phyloP scores from a whole-genome alignment of 2,113 vertebrate genomes.

The Plotosus lineatus region DNA sequence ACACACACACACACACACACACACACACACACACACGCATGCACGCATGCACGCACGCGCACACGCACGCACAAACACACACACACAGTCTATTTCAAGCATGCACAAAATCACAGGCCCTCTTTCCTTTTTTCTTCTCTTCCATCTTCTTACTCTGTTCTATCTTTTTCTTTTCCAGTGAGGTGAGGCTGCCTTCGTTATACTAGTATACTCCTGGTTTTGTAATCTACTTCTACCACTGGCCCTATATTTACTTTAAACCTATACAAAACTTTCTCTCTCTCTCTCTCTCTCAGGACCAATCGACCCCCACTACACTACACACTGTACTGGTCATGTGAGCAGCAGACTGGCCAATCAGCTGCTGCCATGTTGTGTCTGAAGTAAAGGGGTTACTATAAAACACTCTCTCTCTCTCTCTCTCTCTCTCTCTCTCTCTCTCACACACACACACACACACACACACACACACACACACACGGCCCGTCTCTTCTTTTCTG shows the following conservation, averaged over 20 bases:
- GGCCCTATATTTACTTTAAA: neutral
- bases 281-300: slow-evolving; percentile 33
- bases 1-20: too few species aligned
- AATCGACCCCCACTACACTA: slow-evolving; percentile 39
- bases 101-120: neutral
- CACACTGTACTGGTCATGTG: slow-evolving; percentile 55
- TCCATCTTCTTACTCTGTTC: neutral
- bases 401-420: slow-evolving; percentile 25
- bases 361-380: slow-evolving; percentile 61
- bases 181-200: neutral
- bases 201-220: neutral
- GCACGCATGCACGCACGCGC: too few species aligned
- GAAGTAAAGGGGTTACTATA: slow-evolving; percentile 46
- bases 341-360: slow-evolving; percentile 62
- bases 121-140: neutral
- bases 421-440: neutral
- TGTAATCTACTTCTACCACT: neutral
- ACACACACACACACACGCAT: neutral
- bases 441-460: slow-evolving; percentile 12
- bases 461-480: slow-evolving; percentile 2
- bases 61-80: too few species aligned
- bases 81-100: neutral
- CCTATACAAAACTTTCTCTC: neutral
- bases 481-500: neutral
- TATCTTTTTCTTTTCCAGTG: neutral